Conservation (phyloP, 2,888 invertebrate genomes). For the Sepiola atlantica region DNA sequence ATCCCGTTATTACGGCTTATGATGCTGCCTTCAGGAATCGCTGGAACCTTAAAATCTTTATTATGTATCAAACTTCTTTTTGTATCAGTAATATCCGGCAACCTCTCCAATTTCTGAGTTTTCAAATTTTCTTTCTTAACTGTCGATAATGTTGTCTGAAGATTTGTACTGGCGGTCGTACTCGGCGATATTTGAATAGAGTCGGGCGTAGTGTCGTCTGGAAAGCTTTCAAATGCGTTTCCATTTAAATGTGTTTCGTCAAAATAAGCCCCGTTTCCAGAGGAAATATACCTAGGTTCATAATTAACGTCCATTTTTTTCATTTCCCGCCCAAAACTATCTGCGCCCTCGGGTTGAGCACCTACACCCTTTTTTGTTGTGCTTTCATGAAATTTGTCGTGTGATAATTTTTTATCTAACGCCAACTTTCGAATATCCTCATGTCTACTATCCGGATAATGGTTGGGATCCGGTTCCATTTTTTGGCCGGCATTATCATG, state of each 20-base stretch:
- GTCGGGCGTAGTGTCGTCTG: not conserved
- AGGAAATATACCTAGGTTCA: not conserved
- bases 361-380: not conserved
- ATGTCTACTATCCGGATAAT: not conserved
- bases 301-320: not conserved
- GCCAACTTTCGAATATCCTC: not conserved
- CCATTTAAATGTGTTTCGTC: not conserved
- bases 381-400: not conserved
- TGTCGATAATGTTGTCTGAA: not conserved
- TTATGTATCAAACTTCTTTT: not conserved
- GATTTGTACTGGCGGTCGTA: not conserved
- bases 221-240: not conserved
- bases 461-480: not conserved
- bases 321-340: not conserved
- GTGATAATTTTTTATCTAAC: not conserved
- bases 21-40: not conserved
- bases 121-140: not conserved
- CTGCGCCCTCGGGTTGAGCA: not conserved
- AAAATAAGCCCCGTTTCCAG: not conserved
- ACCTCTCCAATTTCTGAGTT: not conserved
- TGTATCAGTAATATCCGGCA: not conserved
- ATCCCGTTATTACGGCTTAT: not conserved
- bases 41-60: not conserved
- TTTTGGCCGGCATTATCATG: not conserved
- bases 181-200: not conserved